phyloP scores from a whole-genome alignment of 2,888 invertebrate genomes.

The Eristalis intricaria region DNA sequence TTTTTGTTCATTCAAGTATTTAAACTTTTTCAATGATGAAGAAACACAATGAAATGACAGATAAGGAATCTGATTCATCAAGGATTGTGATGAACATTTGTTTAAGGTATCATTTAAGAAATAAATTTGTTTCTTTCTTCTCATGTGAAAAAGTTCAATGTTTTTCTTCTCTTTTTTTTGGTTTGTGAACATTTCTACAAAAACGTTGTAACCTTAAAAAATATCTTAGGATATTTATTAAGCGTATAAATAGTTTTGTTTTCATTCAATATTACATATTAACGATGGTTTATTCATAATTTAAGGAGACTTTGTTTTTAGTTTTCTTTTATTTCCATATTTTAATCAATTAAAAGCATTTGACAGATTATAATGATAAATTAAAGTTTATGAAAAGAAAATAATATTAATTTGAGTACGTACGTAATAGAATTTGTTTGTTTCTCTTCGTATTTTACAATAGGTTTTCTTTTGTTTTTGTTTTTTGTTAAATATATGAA shows the following conservation, averaged over 20 bases:
- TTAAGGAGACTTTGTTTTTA: conserved; percentile 13
- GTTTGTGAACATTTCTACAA: conserved; percentile 14
- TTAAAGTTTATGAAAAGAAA: conserved; percentile 26
- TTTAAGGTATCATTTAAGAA: neutral
- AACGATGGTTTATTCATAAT: conserved; percentile 38
- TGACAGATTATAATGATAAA: conserved; percentile 43
- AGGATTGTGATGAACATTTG: neutral
- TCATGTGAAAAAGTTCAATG: conserved; percentile 9
- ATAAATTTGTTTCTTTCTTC: neutral
- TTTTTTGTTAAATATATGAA: conserved; percentile 7
- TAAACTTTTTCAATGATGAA: neutral
- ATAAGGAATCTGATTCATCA: neutral
- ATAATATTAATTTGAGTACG: conserved; percentile 57
- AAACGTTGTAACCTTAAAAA: conserved; percentile 45
- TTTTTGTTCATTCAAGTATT: neutral
- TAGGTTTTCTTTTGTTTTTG: conserved; percentile 23
- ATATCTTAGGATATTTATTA: conserved; percentile 63
- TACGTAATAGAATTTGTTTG: conserved; percentile 21
- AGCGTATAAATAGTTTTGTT: conserved; percentile 58
- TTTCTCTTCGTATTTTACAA: conserved; percentile 42
- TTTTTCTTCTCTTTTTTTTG: too few species aligned
- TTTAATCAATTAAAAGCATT: conserved; percentile 47
- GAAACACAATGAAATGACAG: neutral
- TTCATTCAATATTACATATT: conserved; percentile 41
- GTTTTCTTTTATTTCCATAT: neutral